Evolutionary conservation across 2,888 invertebrate genomes (phyloP).

Genomic region (Diadromus collaris): DNA sequence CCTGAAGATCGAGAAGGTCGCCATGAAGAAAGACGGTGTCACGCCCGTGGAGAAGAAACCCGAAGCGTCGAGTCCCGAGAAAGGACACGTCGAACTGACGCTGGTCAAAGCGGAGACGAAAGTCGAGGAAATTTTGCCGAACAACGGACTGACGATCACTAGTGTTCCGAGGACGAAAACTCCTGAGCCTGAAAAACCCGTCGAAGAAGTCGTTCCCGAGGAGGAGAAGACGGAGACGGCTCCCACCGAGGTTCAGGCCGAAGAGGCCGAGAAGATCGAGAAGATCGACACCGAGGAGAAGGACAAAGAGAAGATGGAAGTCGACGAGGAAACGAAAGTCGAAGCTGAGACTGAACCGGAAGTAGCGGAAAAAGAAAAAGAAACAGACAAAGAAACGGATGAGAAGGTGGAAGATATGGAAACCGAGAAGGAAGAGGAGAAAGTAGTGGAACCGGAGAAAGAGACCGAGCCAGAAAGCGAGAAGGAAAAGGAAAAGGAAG

Average conservation of each 20-base stretch:
- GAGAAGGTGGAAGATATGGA: conserved; percentile 46
- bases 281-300: conserved; percentile 45
- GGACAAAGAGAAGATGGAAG: conserved; percentile 55
- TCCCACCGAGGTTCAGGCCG: conserved; percentile 60
- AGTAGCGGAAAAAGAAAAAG: conserved; percentile 61
- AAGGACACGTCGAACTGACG: conserved; percentile 80
- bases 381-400: conserved; percentile 60
- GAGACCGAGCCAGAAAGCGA: conserved; percentile 58
- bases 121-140: conserved; percentile 74
- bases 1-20: conserved; percentile 84
- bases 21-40: conserved; percentile 81
- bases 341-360: conserved; percentile 61
- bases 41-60: conserved; percentile 73
- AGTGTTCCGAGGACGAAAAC: conserved; percentile 69
- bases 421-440: conserved; percentile 61
- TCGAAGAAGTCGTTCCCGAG: conserved; percentile 59
- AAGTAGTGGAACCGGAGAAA: conserved; percentile 60
- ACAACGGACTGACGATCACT: conserved; percentile 76
- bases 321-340: conserved; percentile 64
- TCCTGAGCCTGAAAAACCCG: conserved; percentile 70
- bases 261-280: conserved; percentile 59
- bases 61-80: conserved; percentile 69
- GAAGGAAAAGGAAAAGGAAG: conserved; percentile 49
- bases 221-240: conserved; percentile 44
- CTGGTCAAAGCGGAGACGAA: conserved; percentile 80